Base-by-base conservation (phyloP, 2,888 invertebrate genomes). In the Hyposoter didymator region DNA sequence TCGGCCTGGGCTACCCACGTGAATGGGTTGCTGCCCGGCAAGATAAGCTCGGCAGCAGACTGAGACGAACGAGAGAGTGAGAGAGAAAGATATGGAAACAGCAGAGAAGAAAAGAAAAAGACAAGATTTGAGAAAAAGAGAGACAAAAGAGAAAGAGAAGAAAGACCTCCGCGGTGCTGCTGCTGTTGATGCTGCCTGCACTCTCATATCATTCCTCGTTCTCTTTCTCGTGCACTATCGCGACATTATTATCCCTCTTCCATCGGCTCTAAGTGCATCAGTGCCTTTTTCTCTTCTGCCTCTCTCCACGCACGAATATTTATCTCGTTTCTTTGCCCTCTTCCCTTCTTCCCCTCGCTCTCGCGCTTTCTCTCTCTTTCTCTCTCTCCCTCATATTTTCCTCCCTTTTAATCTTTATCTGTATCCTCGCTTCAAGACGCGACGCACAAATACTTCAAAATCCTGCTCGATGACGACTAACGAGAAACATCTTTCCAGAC, bases 1-100 rank as follows among this genome's bases (percentile, higher is more conserved):
- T 70, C 45, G 76, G 79, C 62, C 39, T 62, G 79, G 49, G 82
- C 85, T 84, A 79, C 86, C 87, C 85, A 88, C 88, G 90, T 89
- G 90, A 90, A 90, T 90, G 89, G 89, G 88, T 90, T 89, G 89
- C 85, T 89, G 89, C 85, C 81, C 80, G 73, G 86, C 81, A 82
- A 87, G 90, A 90, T 90, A 90, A 90, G 88, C 82, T 78, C 83
- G 74, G 82, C 79, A 76, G 80, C 73, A 74, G 76, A 82, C 28
- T 66, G 64, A 79, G 82, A 78, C 78, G 74, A 70, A 72, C 80
- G 73, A 67, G 74, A 82, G 59, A 79, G 66, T 45, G 59, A 79
- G 66, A 70, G 39, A 76, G 45, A 83, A 74, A n/a, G 67, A 80
- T 59, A 67, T 45, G 73, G 74, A 84, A 67, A 74, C 45, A 70